Base-by-base conservation (phyloP, 2,113 vertebrate species). In the Chunga burmeisteri region DNA sequence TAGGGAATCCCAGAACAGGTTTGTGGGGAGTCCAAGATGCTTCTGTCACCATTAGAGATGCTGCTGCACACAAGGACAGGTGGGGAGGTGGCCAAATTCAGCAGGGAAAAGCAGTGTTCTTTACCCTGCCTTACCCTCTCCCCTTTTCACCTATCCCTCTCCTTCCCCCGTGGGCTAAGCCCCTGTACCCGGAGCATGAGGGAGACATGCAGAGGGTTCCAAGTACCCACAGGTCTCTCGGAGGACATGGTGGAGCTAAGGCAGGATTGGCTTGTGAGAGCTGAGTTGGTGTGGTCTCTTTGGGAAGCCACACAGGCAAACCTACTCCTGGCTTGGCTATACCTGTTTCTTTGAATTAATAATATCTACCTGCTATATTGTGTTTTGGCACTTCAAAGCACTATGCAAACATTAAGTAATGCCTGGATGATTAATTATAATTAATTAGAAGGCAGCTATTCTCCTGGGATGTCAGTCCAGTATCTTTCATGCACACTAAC, bases 321-420 rank as follows among this genome's bases (percentile, higher is more conserved):
- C 9, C 47, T 63, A 38, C 34, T 16, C 9, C 52, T 84, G 50
- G 7, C 70, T 83, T 56, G 46, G 27, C 56, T 63, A 1, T 79
- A 74, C 58, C 47, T 79, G 29, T 83, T 82, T 63, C 68, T 91
- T 91, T 68, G 81, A 92, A 65, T 83, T 81, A 95, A n/a, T 82
- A 56, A 16, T 40, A 52, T 32, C 95, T 82, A 65, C 67, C 61
- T 93, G 73, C 67, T 93, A 1, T 93, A 68, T 86, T 73, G 81
- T 82, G 11, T 90, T 90, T 90, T 79, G 89, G 52, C 87, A 75
- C 86, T 88, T 95, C 82, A 91, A 94, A 95, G 92, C 77, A 59
- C 72, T 90, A 22, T 77, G 93, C 88, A 95, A 97, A 95, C 88
- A 95, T 97, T 97, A 97, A 95, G 70, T 96, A 95, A 98, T 88